A percentile compares a stretch with the other conserved stretches of the same genome.
Conservation (phyloP, 1,140 invertebrate genomes). For the Drosophila littoralis region DNA sequence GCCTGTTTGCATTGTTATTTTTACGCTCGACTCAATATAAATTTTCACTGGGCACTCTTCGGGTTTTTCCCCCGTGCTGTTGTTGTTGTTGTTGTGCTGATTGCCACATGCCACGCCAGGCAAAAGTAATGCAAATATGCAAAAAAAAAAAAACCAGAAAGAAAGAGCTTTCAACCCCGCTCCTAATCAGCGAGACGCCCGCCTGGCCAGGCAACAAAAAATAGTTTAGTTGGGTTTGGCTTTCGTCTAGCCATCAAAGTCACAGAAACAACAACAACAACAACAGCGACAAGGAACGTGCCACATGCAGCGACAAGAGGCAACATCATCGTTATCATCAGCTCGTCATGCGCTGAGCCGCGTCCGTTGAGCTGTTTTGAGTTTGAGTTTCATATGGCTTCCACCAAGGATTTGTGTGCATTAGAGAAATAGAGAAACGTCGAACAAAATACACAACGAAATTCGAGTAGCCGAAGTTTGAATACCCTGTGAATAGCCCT, state of each 20-base stretch:
- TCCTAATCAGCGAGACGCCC: conserved; percentile 29
- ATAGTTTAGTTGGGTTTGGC: conserved; percentile 60
- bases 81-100: conserved; percentile 15
- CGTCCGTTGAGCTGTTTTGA: conserved; percentile 60
- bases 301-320: conserved; percentile 28
- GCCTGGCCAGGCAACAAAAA: conserved; percentile 52
- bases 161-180: conserved; percentile 62
- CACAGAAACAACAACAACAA: conserved; percentile 17
- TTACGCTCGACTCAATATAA: conserved; percentile 81
- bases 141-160: conserved; percentile 19
- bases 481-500: too few relatives aligned
- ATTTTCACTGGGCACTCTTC: conserved; percentile 53
- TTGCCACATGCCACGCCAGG: conserved; percentile 72
- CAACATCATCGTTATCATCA: conserved; percentile 78
- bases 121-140: conserved; percentile 81
- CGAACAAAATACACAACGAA: background rate
- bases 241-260: conserved; percentile 37
- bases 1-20: conserved; percentile 79
- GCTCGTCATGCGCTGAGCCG: conserved; percentile 49
- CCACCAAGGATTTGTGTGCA: conserved; percentile 72
- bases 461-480: background rate
- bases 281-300: conserved; percentile 16
- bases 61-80: conserved; percentile 31
- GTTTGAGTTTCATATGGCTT: conserved; percentile 76
- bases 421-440: conserved; percentile 34